phyloP scores from a whole-genome alignment of 2,888 invertebrate genomes.

The Xylocampa areola region DNA sequence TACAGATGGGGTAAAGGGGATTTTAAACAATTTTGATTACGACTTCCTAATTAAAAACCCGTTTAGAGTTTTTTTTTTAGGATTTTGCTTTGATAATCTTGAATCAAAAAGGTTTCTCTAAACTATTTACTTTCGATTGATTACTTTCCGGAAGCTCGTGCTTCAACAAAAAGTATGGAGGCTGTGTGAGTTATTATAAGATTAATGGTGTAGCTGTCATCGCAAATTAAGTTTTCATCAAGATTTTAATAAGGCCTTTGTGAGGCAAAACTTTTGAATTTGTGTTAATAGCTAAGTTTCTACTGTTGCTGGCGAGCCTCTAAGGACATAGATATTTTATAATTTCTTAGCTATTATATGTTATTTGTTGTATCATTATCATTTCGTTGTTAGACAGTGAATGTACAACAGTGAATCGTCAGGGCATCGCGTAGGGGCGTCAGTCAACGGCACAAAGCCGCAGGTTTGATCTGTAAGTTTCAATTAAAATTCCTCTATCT shows the following conservation, averaged over 20 bases:
- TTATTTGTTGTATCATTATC: constrained; percentile 20
- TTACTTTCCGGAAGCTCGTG: constrained; percentile 61
- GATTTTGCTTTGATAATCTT: constrained; percentile 17
- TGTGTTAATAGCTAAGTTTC: constrained; percentile 80
- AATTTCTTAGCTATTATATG: constrained; percentile 5
- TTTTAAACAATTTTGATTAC: constrained; percentile 64
- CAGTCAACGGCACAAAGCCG: constrained; percentile 39
- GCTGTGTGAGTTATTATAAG: constrained; percentile 72
- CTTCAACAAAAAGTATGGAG: constrained; percentile 63
- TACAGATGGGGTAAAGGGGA: constrained; percentile 64
- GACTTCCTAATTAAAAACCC: constrained; percentile 56
- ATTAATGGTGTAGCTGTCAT: constrained; percentile 83
- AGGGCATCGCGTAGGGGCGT: too few species aligned
- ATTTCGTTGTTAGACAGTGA: constrained; percentile 18
- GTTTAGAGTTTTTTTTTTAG: constrained; percentile 26
- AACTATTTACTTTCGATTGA: constrained; percentile 59
- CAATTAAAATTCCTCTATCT: constrained; percentile 76
- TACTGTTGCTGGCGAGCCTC: constrained; percentile 21
- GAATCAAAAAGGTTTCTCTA: constrained; percentile 2
- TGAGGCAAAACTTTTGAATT: constrained; percentile 75
- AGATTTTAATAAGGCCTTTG: constrained; percentile 84
- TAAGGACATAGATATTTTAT: constrained; percentile 2
- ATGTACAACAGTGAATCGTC: too few species aligned
- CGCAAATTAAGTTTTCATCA: constrained; percentile 82
- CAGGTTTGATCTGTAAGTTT: constrained; percentile 69